Conservation (phyloP, 2,797 vertebrate species). For the Rhinoraja longicauda region DNA sequence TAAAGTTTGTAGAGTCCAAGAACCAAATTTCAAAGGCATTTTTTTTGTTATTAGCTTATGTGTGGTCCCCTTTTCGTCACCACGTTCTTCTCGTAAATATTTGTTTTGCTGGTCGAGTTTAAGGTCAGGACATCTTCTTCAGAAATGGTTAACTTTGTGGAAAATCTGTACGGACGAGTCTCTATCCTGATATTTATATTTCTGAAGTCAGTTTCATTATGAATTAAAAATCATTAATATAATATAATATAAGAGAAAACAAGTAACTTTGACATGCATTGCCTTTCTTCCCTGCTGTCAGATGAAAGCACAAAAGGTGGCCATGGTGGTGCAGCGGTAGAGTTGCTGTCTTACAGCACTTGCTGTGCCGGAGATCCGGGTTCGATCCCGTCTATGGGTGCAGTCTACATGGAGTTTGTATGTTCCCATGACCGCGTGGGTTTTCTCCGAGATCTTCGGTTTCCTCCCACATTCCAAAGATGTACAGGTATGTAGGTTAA, state of each 20-base stretch:
- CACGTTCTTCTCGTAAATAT: background rate
- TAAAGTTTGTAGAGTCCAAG: background rate
- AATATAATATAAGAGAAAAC: background rate
- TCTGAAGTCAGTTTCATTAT: background rate
- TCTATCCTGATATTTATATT: background rate
- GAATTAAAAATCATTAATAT: constrained; percentile 1
- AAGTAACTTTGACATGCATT: background rate
- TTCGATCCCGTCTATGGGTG: too few species aligned
- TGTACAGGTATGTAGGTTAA: too few species aligned
- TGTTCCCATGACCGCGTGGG: too few species aligned
- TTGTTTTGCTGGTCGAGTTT: background rate
- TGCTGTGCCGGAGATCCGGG: too few species aligned
- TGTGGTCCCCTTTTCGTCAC: background rate
- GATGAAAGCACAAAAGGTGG: background rate
- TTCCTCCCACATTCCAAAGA: too few species aligned
- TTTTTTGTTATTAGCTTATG: too few species aligned
- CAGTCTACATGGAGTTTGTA: too few species aligned
- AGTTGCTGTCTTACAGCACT: too few species aligned
- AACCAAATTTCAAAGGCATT: background rate
- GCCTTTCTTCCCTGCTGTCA: background rate
- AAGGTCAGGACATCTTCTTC: background rate
- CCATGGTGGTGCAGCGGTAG: too few species aligned
- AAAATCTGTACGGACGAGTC: background rate
- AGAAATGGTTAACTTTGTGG: background rate
- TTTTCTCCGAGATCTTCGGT: too few species aligned